Evolutionary conservation across 1,140 invertebrate species (phyloP), one percentile per base, ranked within the genome.

Genomic region (Drosophila erecta): DNA sequence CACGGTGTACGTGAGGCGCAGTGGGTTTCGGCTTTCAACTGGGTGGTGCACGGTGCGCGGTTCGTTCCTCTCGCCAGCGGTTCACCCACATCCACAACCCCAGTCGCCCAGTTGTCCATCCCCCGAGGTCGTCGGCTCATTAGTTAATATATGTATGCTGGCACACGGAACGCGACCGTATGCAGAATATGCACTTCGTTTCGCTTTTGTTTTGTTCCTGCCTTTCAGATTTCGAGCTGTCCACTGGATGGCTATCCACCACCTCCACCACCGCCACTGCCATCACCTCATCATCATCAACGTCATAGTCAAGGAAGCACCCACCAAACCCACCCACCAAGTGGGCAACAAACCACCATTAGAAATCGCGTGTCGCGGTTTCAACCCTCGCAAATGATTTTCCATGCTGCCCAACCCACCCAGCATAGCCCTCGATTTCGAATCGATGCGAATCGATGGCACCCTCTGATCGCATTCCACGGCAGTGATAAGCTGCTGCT

Each of bases 81-180:
- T 30, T 24, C 38, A 77, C 49, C 6, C 7, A 40, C 27, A 24
- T 4, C 24, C 4, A 24, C 14, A 24, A 14, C 17, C 60, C 38
- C 51, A 17, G 30, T 64, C 40, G 33, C 11, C 15, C 64, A 33
- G 24, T 58, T 69, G 62, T 35, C 51, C 66, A 70, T 57, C 66
- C 66, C 66, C 64, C 67, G 81, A 84, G 78, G 79, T 73, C 66
- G 80, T 49, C 74, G 69, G 50, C 83, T 87, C 83, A 86, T 86
- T 86, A 86, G 83, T 74, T 84, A 86, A 86, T 81, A 76, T 64
- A 46, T 27, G 30, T 30, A 64, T 65, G 60, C 64, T 27, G 59
- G 15, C 64, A 35, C 64, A 64, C 64, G 62, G 33, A 49, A 30
- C 56, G 38, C 78, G 44, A 44, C 40, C 46, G 43, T 72, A 77